Evolutionary conservation across 2,797 vertebrate species (phyloP).

Genomic region (Scolopax rusticola): DNA sequence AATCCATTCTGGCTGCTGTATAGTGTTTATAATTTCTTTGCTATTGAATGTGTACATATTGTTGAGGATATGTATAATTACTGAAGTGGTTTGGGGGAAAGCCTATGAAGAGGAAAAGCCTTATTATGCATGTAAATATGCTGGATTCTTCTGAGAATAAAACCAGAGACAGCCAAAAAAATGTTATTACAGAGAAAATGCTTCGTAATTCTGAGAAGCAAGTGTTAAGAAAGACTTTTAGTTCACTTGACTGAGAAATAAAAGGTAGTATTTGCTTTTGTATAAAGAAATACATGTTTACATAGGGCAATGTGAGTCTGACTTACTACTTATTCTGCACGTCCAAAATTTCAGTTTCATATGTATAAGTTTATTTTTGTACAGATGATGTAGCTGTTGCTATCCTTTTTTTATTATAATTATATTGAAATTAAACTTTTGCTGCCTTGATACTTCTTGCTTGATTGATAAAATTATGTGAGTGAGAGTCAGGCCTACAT

Average conservation of each 20-base stretch:
- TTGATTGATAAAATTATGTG: background rate
- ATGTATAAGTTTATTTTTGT: background rate
- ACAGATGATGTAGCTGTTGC: background rate
- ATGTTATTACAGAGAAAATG: background rate
- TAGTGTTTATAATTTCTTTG: background rate
- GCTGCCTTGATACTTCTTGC: background rate
- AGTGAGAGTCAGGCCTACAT: background rate
- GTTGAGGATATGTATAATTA: background rate
- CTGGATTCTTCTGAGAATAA: background rate
- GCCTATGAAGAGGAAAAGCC: background rate
- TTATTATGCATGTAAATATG: background rate
- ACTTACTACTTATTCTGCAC: background rate
- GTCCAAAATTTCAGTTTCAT: background rate
- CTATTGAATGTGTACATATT: background rate
- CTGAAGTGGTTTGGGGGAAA: background rate
- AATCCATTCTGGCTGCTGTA: background rate
- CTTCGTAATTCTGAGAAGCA: background rate
- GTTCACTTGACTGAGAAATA: background rate
- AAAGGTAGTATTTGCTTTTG: background rate
- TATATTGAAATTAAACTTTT: background rate
- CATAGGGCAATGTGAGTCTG: background rate
- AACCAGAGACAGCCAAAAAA: background rate
- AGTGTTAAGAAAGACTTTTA: background rate
- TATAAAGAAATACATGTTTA: background rate
- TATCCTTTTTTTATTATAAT: background rate